A percentile compares a stretch with the other conserved stretches of the same genome.
Conservation (phyloP, 2,797 vertebrate species). For the Luscinia luscinia region DNA sequence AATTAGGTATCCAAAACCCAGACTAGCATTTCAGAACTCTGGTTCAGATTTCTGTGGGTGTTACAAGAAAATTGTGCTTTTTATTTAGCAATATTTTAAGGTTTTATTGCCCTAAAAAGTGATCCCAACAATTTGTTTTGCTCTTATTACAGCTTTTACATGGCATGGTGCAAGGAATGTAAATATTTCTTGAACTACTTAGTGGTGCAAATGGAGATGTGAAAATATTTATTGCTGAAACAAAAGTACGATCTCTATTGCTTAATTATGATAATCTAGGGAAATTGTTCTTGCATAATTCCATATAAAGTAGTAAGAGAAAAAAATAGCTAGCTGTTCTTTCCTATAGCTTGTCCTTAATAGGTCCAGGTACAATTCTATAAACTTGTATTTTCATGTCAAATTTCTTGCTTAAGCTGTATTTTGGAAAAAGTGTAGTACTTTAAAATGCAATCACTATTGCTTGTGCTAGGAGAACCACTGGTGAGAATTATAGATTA, state of each 20-base stretch:
- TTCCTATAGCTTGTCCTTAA: neutral
- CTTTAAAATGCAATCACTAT: neutral
- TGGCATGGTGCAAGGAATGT: neutral
- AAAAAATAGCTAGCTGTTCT: neutral
- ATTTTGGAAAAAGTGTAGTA: neutral
- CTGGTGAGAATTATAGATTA: neutral
- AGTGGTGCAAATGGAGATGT: slow-evolving; percentile 29
- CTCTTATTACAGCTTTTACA: neutral
- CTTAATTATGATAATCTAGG: slow-evolving; percentile 38
- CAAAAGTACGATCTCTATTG: slow-evolving; percentile 2
- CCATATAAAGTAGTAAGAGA: neutral
- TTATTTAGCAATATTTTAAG: neutral
- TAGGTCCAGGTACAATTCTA: neutral
- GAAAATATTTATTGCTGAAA: slow-evolving; percentile 49
- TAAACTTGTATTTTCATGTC: neutral
- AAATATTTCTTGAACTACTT: slow-evolving; percentile 24
- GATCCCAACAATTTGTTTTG: neutral
- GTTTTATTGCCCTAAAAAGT: neutral
- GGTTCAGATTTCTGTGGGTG: neutral
- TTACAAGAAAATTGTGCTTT: neutral
- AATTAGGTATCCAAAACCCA: neutral
- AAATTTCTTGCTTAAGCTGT: neutral
- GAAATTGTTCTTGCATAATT: slow-evolving; percentile 24
- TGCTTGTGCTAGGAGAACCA: neutral
- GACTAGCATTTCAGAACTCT: neutral